phyloP scores from a whole-genome alignment of 1,140 invertebrate species.

The Macrocentrus cingulum region DNA sequence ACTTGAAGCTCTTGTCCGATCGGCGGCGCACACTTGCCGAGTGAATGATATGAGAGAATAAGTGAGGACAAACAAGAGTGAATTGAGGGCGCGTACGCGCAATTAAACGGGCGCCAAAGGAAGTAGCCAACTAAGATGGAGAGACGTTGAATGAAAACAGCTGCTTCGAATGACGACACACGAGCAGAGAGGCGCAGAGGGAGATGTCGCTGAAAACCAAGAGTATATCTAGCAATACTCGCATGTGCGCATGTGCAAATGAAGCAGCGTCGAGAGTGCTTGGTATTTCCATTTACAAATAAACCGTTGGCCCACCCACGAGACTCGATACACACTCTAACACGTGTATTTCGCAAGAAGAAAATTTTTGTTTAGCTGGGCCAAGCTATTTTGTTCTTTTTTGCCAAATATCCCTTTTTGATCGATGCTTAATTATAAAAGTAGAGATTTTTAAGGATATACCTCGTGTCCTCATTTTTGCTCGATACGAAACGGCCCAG shows the following conservation, averaged over 20 bases:
- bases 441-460: conserved; percentile 15
- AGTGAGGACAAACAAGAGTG: background rate
- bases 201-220: no score
- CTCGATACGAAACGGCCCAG: conserved; percentile 40
- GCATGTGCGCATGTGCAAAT: background rate
- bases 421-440: no score
- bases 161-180: conserved; percentile 47
- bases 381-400: no score
- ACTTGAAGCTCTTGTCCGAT: background rate
- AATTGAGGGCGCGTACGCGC: conserved; percentile 23
- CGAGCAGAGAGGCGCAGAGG: background rate
- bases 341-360: no score
- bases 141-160: conserved; percentile 54
- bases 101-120: conserved; percentile 41
- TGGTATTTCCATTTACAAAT: conserved; percentile 45
- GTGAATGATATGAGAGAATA: background rate
- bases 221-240: no score
- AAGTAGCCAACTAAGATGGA: conserved; percentile 49
- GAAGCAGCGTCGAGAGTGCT: background rate
- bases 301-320: conserved; percentile 34
- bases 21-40: background rate
- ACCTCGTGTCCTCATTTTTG: conserved; percentile 45
- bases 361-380: no score
- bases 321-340: no score
- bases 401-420: no score